Evolutionary conservation across 2,888 invertebrate genomes (phyloP).

Genomic region (Machimus atricapillus): DNA sequence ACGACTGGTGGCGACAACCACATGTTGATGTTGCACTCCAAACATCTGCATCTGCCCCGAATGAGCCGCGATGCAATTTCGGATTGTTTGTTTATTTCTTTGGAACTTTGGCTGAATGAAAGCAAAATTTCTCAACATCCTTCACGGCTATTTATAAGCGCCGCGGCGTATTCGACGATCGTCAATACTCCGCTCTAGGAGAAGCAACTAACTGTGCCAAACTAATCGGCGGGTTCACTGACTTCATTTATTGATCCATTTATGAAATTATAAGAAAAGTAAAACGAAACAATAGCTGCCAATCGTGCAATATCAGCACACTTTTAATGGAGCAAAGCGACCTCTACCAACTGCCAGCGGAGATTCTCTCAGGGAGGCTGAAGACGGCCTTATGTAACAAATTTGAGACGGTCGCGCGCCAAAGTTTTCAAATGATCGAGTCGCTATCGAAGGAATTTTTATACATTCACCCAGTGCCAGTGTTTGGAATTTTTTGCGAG

Average conservation of each 20-base stretch:
- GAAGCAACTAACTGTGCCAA: background rate
- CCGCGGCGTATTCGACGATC: background rate
- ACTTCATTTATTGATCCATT: background rate
- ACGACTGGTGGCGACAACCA: background rate
- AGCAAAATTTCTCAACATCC: background rate
- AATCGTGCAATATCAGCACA: background rate
- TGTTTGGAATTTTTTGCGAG: background rate
- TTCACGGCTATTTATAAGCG: background rate
- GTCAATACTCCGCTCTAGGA: background rate
- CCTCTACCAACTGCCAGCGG: background rate
- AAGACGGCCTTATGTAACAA: background rate
- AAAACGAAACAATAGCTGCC: background rate
- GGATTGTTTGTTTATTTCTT: background rate
- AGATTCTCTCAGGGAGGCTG: background rate
- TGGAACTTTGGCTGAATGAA: background rate
- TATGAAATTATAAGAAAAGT: background rate
- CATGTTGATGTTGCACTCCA: background rate
- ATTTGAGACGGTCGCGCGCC: background rate
- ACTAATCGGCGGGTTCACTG: background rate
- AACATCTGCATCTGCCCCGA: background rate
- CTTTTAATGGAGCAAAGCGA: background rate
- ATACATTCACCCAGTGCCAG: background rate
- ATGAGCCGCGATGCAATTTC: background rate
- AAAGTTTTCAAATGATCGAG: background rate
- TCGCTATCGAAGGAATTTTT: background rate